A percentile compares a stretch with the other conserved stretches of the same genome.
These are phyloP conservation scores for Pelosia muscerda DNA, from an alignment of 2,888 invertebrate species.

Conservation along the genomic window DNA sequence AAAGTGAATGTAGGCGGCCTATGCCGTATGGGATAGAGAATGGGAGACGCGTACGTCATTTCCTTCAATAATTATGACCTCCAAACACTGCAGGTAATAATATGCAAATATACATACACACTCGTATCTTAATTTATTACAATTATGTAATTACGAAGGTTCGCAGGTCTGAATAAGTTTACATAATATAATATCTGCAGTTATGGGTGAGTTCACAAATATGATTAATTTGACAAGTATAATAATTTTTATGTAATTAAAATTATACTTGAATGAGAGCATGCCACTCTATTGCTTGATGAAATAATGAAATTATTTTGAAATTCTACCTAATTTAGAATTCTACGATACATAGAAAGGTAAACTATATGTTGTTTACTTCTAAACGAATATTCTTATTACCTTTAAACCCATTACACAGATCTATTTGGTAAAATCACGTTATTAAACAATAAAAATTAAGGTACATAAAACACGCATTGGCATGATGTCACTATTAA, in stretches of 20 bases:
- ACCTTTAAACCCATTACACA: not conserved
- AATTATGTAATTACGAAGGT: slow-evolving; percentile 40
- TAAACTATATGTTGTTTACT: not conserved
- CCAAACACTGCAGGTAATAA: slow-evolving; percentile 55
- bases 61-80: slow-evolving; percentile 59
- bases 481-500: slow-evolving; percentile 5
- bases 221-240: not conserved
- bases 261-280: not conserved
- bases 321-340: not conserved
- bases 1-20: slow-evolving; percentile 81
- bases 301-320: not conserved
- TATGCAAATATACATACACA: slow-evolving; percentile 37
- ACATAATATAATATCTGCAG: slow-evolving; percentile 29
- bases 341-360: not conserved
- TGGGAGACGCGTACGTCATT: slow-evolving; percentile 70
- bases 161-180: slow-evolving; percentile 30
- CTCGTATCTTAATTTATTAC: slow-evolving; percentile 22
- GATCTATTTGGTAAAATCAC: not conserved
- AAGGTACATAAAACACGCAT: not conserved
- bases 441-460: not conserved
- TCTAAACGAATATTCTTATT: not conserved
- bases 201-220: not conserved
- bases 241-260: not conserved
- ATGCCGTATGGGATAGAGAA: slow-evolving; percentile 65
- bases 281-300: not conserved